Evolutionary conservation across 2,888 invertebrate species (phyloP).

Genomic region (Agonopterix heracliana): DNA sequence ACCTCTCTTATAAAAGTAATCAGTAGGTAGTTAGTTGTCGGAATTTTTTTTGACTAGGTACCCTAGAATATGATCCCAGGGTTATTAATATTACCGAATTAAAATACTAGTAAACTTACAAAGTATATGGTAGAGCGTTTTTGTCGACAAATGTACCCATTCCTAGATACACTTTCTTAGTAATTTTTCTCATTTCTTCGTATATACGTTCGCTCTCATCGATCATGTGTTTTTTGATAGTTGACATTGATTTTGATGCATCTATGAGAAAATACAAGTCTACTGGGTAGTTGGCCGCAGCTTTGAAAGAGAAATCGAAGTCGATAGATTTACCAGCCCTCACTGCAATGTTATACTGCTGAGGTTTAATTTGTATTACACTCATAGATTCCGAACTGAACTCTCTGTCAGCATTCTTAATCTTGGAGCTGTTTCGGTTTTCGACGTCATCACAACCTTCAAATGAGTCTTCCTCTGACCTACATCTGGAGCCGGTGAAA

Average conservation of each 20-base stretch:
- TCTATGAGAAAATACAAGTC: conserved; percentile 91
- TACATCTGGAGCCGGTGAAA: conserved; percentile 21
- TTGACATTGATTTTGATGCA: conserved; percentile 82
- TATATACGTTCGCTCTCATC: conserved; percentile 68
- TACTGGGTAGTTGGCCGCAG: conserved; percentile 85
- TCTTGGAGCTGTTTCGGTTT: conserved; percentile 15
- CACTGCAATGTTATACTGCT: conserved; percentile 44
- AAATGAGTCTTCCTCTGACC: conserved; percentile 7
- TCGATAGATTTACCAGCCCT: conserved; percentile 33
- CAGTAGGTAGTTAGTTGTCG: too few species aligned
- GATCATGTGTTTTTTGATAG: conserved; percentile 70
- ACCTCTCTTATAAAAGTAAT: too few species aligned
- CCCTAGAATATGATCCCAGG: too few species aligned
- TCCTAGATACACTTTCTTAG: conserved; percentile 79
- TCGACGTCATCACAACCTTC: conserved; percentile 20
- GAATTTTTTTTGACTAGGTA: too few species aligned
- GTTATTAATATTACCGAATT: too few species aligned
- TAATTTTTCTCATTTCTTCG: conserved; percentile 72
- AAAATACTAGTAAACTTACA: conserved; percentile 5
- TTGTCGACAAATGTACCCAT: conserved; percentile 84
- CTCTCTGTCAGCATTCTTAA: conserved; percentile 11
- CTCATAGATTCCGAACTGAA: conserved; percentile 33
- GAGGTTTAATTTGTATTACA: conserved; percentile 48
- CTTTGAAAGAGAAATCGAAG: conserved; percentile 72
- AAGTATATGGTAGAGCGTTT: conserved; percentile 54